A percentile compares a stretch with the other conserved stretches of the same genome.
Evolutionary conservation across 1,140 invertebrate genomes (phyloP).

Genomic region (Drosophila erecta): DNA sequence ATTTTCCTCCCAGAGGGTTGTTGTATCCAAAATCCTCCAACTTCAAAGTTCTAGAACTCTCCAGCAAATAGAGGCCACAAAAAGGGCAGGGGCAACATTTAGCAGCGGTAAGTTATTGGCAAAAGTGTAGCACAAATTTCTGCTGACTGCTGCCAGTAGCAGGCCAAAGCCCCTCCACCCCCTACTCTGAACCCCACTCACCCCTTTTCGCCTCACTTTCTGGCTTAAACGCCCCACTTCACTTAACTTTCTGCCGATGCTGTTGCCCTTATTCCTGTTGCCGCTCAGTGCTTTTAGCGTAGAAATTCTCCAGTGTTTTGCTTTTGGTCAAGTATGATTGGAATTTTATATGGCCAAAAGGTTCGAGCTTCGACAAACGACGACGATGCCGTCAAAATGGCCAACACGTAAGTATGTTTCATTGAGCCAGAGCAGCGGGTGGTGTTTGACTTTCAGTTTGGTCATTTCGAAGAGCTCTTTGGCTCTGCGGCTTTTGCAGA

Average conservation of each 20-base stretch:
- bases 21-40: slow-evolving; percentile 1
- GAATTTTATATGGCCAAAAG: slow-evolving; percentile 78
- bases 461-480: slow-evolving; percentile 15
- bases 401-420: slow-evolving; percentile 61
- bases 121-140: slow-evolving; percentile 63
- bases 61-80: slow-evolving; percentile 7
- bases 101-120: slow-evolving; percentile 62
- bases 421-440: slow-evolving; percentile 30
- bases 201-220: slow-evolving; percentile 17
- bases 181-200: neutral
- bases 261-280: slow-evolving; percentile 7
- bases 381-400: slow-evolving; percentile 61
- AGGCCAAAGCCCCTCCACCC: slow-evolving; percentile 18
- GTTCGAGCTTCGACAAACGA: slow-evolving; percentile 37
- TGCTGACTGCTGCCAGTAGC: slow-evolving; percentile 67
- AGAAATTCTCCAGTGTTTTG: slow-evolving; percentile 78
- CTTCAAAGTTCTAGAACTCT: slow-evolving; percentile 12
- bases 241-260: slow-evolving; percentile 50
- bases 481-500: slow-evolving; percentile 61
- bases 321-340: slow-evolving; percentile 82
- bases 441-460: slow-evolving; percentile 74
- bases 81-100: slow-evolving; percentile 35
- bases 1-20: slow-evolving; percentile 11
- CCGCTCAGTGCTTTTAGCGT: slow-evolving; percentile 36
- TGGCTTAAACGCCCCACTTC: slow-evolving; percentile 72